Conservation (phyloP, 2,113 vertebrate species). For the Ceyx cyanopectus region DNA sequence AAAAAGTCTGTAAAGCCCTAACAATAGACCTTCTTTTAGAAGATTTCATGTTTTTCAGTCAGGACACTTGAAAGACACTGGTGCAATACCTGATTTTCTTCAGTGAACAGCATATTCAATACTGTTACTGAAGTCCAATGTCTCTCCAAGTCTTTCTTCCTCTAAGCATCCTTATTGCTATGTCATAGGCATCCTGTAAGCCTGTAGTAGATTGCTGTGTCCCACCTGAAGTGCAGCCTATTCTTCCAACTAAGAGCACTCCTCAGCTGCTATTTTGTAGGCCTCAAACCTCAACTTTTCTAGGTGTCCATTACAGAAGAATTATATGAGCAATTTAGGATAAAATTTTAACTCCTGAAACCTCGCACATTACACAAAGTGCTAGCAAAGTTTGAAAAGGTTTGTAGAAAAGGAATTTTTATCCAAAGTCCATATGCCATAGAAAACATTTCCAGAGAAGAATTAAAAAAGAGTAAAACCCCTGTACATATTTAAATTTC, state of each 20-base stretch:
- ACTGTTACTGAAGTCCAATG: background rate
- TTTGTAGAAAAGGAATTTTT: background rate
- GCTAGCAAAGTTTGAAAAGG: background rate
- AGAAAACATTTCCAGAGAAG: background rate
- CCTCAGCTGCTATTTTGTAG: background rate
- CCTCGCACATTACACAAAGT: rapidly evolving
- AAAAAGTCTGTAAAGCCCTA: background rate
- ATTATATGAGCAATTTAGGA: background rate
- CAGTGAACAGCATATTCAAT: background rate
- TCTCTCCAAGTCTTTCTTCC: background rate
- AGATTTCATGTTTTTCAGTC: background rate
- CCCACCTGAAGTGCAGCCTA: background rate
- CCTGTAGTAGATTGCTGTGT: background rate
- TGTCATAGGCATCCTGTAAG: background rate
- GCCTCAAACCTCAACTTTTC: background rate
- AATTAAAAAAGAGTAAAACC: background rate
- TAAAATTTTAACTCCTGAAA: background rate
- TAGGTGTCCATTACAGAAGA: background rate
- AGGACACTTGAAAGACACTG: background rate
- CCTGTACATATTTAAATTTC: background rate
- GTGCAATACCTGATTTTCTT: background rate
- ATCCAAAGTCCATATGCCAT: background rate
- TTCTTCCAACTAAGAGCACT: background rate
- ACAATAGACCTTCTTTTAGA: background rate
- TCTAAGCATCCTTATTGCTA: background rate